Base-by-base conservation (phyloP, 2,888 invertebrate genomes). In the Ceratothoa steindachneri region DNA sequence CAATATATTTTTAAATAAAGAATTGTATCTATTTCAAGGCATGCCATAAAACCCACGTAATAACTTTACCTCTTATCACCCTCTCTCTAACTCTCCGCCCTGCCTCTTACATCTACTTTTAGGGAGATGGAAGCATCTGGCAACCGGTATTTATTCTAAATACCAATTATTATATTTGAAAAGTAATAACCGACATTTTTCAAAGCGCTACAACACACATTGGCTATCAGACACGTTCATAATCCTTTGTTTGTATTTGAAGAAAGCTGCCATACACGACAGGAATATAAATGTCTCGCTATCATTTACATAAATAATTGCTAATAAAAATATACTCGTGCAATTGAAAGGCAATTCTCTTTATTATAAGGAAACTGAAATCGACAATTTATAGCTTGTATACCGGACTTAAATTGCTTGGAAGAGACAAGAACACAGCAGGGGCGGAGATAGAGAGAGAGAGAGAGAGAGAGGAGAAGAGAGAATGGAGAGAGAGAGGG, bases 131-230 rank as follows among this genome's bases (percentile, higher is more conserved):
- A n/a, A 24, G 27, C 24, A 60, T 60, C 24, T 60, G 60, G 60
- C 60, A 60, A 22, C 27, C 2, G 19, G 19, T 51, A 24, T 60
- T 60, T 60, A 24, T 12, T 24, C 24, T n/a, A 24, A 60, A 60
- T 60, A 24, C 60, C 60, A 60, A 60, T 60, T 60, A 60, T 60
- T 24, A 60, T 60, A 60, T 60, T 60, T 60, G 60, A 60, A 60
- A 60, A 24, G 9, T 24, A 12, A 60, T 60, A 60, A 60, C 60
- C 24, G 60, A 60, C 12, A 60, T 60, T 41, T 41, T 41, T 22
- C n/a, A 60, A 51, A 51, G 19, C 15, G 12, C 60, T 60, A 60
- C 60, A 60, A 60, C 19, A 24, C 19, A 60, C 27, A 24, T 60
- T 22, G 22, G 27, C 24, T 60, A n/a, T 60, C 22, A 60, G 12